Base-by-base conservation (phyloP, 1,140 invertebrate genomes). In the Phymorhynchus buccinoides region DNA sequence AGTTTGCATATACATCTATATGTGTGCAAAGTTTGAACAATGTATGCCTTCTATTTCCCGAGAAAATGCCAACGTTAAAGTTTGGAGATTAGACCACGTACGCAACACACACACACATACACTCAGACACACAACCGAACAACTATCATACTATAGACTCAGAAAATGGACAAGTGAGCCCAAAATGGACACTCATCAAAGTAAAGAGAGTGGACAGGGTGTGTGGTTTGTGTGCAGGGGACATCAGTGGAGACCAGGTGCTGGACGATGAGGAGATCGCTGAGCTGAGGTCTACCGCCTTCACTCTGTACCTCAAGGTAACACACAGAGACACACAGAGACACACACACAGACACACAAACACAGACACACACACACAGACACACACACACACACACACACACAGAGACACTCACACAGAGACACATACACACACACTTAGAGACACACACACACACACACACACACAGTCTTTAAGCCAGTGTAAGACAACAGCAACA, bases 211-310 rank as follows among this genome's bases (percentile, higher is more conserved):
- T 48, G 7, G 44, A 9, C 18, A 9, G 6, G 44, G 18, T 6
- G 6, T 48, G 18, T 6, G 44, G 18, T 6, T 48, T 48, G 7
- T 6, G 30, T 80, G 3, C 80, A 80, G 79, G 79, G 79, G 44
- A 56, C 3, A 35, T 56, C 18, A 62, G 0, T 35, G 52, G 16
- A 14, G 79, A 80, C 3, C 79, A 80, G 30, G 18, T 6, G 30
- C 79, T 80, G 3, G 18, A 66, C 0, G 18, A 82, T 2, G 66
- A 85, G 39, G 84, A 88, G 1, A 14, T 56, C 12, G 77, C 62
- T 3, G 39, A n/a, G 37, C 32, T 85, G 42, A 87, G 84, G 27
- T 84, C 48, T 22, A 84, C 78, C 66, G 68, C 85, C n/a, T 68
- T 86, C 27, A 78, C 41, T 22, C 44, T 86, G 16, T 48, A 83